Percentiles rank a stretch among this genome's conserved stretches.
Conservation (phyloP, 1,140 invertebrate species). For the Orussus abietinus region DNA sequence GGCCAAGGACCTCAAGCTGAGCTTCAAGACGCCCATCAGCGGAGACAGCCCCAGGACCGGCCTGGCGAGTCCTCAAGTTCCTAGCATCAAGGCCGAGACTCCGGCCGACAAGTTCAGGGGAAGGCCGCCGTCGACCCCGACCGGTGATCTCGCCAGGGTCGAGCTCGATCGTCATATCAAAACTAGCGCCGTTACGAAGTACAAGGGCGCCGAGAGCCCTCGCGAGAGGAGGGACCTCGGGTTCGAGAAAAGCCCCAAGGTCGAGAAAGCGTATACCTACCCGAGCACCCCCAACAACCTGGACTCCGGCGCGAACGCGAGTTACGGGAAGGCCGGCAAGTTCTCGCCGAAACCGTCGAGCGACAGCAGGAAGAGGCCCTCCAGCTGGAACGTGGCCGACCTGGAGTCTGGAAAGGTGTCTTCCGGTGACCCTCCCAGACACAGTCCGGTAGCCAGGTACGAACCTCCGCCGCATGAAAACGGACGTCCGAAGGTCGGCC, state of each 20-base stretch:
- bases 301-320: conserved; percentile 10
- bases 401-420: conserved; percentile 16
- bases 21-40: conserved; percentile 24
- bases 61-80: conserved; percentile 27
- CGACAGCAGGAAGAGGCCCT: conserved; percentile 27
- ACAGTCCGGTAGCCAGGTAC: conserved; percentile 15
- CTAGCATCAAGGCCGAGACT: conserved; percentile 20
- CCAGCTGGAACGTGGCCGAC: conserved; percentile 27
- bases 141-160: conserved; percentile 13
- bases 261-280: conserved; percentile 23
- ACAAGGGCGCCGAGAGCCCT: conserved; percentile 18
- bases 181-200: conserved; percentile 16
- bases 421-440: conserved; percentile 4
- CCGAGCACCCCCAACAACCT: conserved; percentile 21
- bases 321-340: conserved; percentile 26
- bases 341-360: conserved; percentile 24
- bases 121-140: conserved; percentile 12
- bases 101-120: conserved; percentile 20
- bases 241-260: conserved; percentile 26
- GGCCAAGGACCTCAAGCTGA: conserved; percentile 26
- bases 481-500: conserved; percentile 20
- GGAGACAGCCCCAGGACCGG: conserved; percentile 17
- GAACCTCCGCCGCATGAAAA: conserved; percentile 24
- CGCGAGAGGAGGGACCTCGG: conserved; percentile 26
- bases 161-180: conserved; percentile 28